Conservation (phyloP, 2,113 vertebrate genomes). For the Hippocampus barbouri region DNA sequence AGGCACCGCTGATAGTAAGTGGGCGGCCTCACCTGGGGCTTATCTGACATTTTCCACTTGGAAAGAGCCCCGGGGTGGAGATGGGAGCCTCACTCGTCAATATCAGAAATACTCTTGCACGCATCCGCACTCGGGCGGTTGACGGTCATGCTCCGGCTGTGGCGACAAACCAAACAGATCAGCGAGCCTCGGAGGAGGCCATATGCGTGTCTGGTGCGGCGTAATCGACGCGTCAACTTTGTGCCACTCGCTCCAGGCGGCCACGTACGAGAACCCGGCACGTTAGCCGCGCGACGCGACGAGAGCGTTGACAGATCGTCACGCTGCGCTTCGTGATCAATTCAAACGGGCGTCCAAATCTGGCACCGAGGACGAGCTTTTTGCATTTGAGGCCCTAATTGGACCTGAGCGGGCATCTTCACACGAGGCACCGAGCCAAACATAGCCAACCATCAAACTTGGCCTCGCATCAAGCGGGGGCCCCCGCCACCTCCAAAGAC, state of each 20-base stretch:
- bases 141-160: conserved; percentile 54
- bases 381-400: conserved; percentile 39
- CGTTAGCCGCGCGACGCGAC: conserved; percentile 44
- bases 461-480: conserved; percentile 20
- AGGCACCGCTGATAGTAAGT: conserved; percentile 37
- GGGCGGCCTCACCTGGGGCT: conserved; percentile 28
- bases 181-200: conserved; percentile 36
- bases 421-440: conserved; percentile 18
- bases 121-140: conserved; percentile 25
- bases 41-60: conserved; percentile 53
- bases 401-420: conserved; percentile 19
- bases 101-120: conserved; percentile 51
- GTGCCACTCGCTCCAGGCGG: conserved; percentile 64
- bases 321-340: conserved; percentile 23
- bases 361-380: conserved; percentile 7
- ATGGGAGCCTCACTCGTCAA: conserved; percentile 58
- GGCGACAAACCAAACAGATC: conserved; percentile 57
- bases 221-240: conserved; percentile 66
- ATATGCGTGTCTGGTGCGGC: conserved; percentile 18
- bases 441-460: conserved; percentile 25
- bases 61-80: conserved; percentile 51
- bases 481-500: conserved; percentile 22
- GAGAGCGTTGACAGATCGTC: conserved; percentile 47
- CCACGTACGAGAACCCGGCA: conserved; percentile 58
- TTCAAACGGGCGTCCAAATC: conserved; percentile 8